Conservation (phyloP, 2,797 vertebrate genomes). For the Numenius phaeopus region DNA sequence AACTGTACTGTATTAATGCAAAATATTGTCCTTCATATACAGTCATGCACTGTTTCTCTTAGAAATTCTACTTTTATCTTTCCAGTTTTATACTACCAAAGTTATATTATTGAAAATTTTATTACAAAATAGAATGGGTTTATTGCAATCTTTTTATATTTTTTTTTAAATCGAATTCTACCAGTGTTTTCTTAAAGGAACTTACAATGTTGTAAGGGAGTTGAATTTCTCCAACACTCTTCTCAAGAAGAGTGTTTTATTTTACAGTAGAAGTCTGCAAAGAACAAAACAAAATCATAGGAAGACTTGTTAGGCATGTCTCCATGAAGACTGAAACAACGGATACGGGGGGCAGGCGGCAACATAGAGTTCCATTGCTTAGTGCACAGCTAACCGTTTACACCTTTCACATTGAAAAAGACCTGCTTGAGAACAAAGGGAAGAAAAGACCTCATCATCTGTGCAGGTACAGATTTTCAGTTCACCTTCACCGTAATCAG, state of each 20-base stretch:
- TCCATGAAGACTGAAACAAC: background rate
- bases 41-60: background rate
- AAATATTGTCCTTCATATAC: background rate
- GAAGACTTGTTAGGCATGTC: background rate
- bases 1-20: accelerated
- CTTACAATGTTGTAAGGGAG: background rate
- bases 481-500: constrained; percentile 46
- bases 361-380: background rate
- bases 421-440: constrained; percentile 3
- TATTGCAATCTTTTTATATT: background rate
- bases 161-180: background rate
- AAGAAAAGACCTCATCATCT: background rate
- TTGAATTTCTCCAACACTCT: background rate
- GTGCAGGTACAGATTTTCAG: constrained; percentile 51
- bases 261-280: background rate
- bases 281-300: background rate
- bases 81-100: background rate
- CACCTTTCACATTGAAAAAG: background rate
- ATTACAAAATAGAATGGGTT: background rate
- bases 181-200: background rate
- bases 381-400: background rate
- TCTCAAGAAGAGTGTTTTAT: background rate
- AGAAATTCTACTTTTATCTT: background rate
- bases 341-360: background rate
- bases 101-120: background rate